These are phyloP conservation scores for Perca schrenkii DNA, from an alignment of 2,113 vertebrate species.

Conservation along the genomic window DNA sequence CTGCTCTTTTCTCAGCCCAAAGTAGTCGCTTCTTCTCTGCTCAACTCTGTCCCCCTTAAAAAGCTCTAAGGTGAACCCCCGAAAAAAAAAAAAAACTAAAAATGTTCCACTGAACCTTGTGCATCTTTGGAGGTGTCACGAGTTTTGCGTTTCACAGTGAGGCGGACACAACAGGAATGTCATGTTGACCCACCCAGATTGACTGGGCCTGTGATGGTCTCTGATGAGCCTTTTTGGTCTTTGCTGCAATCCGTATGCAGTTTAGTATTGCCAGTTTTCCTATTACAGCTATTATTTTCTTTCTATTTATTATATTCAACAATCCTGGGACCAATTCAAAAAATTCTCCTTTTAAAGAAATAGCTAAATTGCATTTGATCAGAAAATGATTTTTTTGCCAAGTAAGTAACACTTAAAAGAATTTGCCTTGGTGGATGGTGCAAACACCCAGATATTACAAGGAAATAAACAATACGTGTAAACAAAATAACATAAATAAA, in stretches of 20 bases:
- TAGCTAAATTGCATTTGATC: background rate
- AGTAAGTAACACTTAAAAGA: too few species aligned
- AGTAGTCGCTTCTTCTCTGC: conserved; percentile 32
- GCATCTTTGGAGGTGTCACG: background rate
- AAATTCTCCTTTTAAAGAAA: background rate
- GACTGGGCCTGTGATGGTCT: background rate
- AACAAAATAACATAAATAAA: too few species aligned
- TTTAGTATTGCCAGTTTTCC: background rate
- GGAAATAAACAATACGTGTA: too few species aligned
- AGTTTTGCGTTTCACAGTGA: background rate
- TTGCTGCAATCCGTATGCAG: background rate
- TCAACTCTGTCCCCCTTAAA: background rate
- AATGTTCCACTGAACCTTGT: background rate
- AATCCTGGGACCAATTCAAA: background rate
- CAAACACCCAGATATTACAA: too few species aligned
- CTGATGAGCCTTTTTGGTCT: background rate
- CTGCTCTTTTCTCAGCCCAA: conserved; percentile 52
- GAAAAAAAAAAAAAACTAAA: background rate
- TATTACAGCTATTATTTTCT: background rate
- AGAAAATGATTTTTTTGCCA: too few species aligned
- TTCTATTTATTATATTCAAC: background rate
- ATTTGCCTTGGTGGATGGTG: too few species aligned
- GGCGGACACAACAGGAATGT: conserved; percentile 4
- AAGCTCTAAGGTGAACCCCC: background rate
- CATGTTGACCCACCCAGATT: background rate